A percentile compares a stretch with the other conserved stretches of the same genome.
Evolutionary conservation across 1,140 invertebrate genomes (phyloP).

Genomic region (Argopecten irradians): DNA sequence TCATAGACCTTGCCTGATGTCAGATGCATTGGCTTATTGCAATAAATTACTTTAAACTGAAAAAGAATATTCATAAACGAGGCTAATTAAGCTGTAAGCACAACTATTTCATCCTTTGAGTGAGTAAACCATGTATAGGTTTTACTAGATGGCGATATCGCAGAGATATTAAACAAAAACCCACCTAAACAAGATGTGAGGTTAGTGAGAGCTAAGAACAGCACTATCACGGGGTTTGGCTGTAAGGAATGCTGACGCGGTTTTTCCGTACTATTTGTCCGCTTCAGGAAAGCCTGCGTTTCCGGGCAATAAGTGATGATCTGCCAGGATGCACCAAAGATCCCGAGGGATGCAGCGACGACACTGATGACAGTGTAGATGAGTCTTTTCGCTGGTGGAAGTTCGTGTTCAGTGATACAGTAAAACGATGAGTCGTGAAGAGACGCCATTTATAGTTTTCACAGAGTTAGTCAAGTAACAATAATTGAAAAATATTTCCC

Average conservation of each 20-base stretch:
- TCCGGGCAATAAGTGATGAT: neutral
- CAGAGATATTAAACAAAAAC: no score
- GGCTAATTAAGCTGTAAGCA: no score
- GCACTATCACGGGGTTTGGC: neutral
- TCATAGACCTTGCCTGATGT: no score
- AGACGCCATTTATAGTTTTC: neutral
- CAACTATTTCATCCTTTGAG: no score
- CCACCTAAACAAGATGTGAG: neutral
- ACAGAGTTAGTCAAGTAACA: no score
- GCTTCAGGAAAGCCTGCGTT: neutral
- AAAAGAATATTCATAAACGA: no score
- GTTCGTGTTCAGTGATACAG: neutral
- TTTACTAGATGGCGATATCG: no score
- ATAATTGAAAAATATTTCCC: no score
- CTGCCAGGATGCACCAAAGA: neutral
- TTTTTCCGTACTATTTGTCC: neutral
- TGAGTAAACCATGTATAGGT: no score
- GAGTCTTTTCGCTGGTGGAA: neutral
- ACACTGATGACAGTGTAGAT: neutral
- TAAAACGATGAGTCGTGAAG: neutral
- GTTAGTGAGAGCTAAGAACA: neutral
- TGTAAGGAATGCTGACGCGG: neutral
- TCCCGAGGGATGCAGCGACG: neutral
- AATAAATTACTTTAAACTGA: no score
- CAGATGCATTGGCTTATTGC: no score